Percentiles rank a stretch among this genome's conserved stretches.
phyloP scores from a whole-genome alignment of 2,113 vertebrate species.

The Onychorhynchus coronatus region DNA sequence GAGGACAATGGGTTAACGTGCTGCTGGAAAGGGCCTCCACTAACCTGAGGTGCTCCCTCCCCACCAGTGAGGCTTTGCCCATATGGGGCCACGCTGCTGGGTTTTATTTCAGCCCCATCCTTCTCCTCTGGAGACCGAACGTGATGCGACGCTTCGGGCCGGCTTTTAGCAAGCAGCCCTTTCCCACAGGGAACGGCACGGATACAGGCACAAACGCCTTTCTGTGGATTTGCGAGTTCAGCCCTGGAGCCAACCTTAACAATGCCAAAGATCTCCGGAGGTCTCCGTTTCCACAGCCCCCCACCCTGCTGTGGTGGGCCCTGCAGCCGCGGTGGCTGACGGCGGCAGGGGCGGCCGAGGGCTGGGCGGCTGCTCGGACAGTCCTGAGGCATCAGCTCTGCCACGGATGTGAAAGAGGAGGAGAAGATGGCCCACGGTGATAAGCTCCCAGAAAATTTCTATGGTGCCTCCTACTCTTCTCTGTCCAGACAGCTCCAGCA shows the following conservation, averaged over 20 bases:
- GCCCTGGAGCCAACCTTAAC: not conserved
- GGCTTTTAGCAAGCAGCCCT: not conserved
- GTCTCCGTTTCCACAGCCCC: not conserved
- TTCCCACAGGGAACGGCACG: accelerated
- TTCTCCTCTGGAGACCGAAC: not conserved
- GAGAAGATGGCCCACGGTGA: conserved; percentile 51
- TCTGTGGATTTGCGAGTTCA: not conserved
- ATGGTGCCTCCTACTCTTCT: conserved; percentile 44
- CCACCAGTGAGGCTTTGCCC: not conserved
- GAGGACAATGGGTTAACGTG: not conserved
- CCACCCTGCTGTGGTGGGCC: not conserved
- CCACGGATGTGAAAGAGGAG: conserved; percentile 41
- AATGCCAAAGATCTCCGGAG: not conserved
- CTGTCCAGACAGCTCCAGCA: conserved; percentile 54
- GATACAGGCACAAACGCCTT: not conserved
- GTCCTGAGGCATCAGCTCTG: not conserved
- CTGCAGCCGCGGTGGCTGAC: accelerated
- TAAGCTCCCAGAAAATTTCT: conserved; percentile 56
- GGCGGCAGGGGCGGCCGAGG: not conserved
- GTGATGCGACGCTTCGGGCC: not conserved
- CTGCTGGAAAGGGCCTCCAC: not conserved
- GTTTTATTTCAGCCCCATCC: conserved; percentile 52
- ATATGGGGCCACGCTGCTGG: not conserved
- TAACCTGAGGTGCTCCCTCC: not conserved
- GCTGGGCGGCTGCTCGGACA: not conserved